These are phyloP conservation scores for Rosalia funebris DNA, from an alignment of 2,888 invertebrate species.

Conservation along the genomic window DNA sequence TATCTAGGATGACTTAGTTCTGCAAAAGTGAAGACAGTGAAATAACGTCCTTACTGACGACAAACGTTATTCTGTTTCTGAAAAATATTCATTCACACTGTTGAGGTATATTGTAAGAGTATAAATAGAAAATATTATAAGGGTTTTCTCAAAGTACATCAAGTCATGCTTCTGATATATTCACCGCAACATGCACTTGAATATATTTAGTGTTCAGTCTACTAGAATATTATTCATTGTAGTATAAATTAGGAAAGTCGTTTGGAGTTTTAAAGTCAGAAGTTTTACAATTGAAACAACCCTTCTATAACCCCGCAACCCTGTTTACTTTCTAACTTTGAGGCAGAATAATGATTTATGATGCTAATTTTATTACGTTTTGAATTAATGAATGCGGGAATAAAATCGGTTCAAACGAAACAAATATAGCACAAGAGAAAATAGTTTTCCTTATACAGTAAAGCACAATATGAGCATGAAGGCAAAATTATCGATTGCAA, in stretches of 20 bases:
- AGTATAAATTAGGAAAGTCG: slow-evolving; percentile 12
- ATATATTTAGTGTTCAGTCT: slow-evolving; percentile 1
- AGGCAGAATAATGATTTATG: slow-evolving; percentile 32
- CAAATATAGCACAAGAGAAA: no score
- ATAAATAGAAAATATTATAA: no score
- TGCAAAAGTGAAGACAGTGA: no score
- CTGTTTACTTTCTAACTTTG: slow-evolving; percentile 30
- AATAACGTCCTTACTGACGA: no score
- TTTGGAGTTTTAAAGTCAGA: slow-evolving; percentile 12
- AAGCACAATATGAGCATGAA: no score
- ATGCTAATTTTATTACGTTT: slow-evolving; percentile 31
- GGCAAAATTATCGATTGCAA: no score
- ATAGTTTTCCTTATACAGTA: no score
- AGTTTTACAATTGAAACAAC: slow-evolving; percentile 27
- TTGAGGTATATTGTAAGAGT: no score
- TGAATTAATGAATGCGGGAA: slow-evolving; percentile 27
- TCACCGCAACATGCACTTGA: not conserved
- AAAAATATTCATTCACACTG: no score
- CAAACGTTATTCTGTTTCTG: no score
- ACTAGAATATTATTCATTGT: slow-evolving; percentile 1
- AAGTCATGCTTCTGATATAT: not conserved
- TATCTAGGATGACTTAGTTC: no score
- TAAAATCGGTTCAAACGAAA: slow-evolving; percentile 1
- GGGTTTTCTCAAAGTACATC: not conserved
- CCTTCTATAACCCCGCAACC: slow-evolving; percentile 7